These are phyloP conservation scores for Takifugu flavidus DNA, from an alignment of 2,113 vertebrate species.

Conservation along the genomic window DNA sequence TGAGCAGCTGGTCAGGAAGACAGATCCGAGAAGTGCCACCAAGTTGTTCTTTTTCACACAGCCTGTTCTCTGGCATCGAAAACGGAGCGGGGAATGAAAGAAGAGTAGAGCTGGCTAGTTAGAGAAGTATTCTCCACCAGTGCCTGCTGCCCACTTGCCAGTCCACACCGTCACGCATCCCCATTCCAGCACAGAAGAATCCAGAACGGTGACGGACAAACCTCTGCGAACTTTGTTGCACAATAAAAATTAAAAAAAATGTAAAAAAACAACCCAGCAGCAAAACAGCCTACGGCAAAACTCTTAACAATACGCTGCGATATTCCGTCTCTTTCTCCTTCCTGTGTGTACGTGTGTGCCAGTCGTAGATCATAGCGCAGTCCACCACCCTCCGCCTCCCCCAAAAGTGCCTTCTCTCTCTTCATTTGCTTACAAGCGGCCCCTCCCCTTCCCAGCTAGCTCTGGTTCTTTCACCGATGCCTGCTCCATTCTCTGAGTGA, in stretches of 20 bases:
- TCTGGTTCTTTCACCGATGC: slow-evolving; percentile 63
- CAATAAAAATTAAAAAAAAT: background rate
- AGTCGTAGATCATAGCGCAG: slow-evolving; percentile 63
- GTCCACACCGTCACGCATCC: slow-evolving; percentile 52
- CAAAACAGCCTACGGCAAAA: slow-evolving; percentile 42
- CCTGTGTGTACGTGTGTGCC: slow-evolving; percentile 59
- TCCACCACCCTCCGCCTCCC: slow-evolving; percentile 55
- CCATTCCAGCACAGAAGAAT: slow-evolving; percentile 41
- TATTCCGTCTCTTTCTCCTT: slow-evolving; percentile 66
- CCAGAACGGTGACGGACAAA: slow-evolving; percentile 37
- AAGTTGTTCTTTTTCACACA: slow-evolving; percentile 14
- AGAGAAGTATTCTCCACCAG: slow-evolving; percentile 51
- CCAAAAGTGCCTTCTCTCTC: slow-evolving; percentile 50
- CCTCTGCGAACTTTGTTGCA: no score
- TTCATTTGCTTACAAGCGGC: slow-evolving; percentile 59
- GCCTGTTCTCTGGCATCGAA: slow-evolving; percentile 22
- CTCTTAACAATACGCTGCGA: slow-evolving; percentile 61
- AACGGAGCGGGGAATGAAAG: slow-evolving; percentile 15
- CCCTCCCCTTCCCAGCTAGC: slow-evolving; percentile 63
- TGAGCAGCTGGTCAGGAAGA: slow-evolving; percentile 18
- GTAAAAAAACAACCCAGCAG: slow-evolving; percentile 39
- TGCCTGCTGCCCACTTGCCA: slow-evolving; percentile 40
- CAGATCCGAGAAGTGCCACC: slow-evolving; percentile 18
- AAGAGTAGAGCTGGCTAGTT: slow-evolving; percentile 33
- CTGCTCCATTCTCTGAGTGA: slow-evolving; percentile 48